phyloP scores from a whole-genome alignment of 2,888 invertebrate species.

The Erebia epiphron region DNA sequence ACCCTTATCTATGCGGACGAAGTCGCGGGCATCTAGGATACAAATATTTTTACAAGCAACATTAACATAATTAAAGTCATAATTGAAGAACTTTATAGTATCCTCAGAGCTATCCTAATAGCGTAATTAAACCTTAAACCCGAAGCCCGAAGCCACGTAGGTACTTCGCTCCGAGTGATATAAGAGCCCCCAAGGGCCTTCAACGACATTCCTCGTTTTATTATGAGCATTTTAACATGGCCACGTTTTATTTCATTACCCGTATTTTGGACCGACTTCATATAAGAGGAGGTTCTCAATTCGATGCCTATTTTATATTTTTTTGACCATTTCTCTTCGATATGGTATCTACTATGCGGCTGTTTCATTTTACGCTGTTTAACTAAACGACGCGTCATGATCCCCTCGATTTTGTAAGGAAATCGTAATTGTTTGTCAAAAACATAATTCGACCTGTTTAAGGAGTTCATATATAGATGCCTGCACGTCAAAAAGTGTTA shows the following conservation, averaged over 20 bases:
- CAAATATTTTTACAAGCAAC: conserved; percentile 1
- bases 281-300: background rate
- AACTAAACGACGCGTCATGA: no score
- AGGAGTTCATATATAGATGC: no score
- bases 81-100: conserved; percentile 25
- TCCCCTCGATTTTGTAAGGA: no score
- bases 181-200: conserved; percentile 42
- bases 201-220: conserved; percentile 49
- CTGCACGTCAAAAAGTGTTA: no score
- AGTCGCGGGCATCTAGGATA: background rate
- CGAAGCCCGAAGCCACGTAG: conserved; percentile 34
- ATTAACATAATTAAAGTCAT: conserved; percentile 17
- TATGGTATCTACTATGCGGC: no score
- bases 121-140: conserved; percentile 45
- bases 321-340: background rate
- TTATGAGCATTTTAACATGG: conserved; percentile 33
- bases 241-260: conserved; percentile 45
- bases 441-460: no score
- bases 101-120: conserved; percentile 33
- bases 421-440: no score
- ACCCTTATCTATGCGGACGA: no score
- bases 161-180: conserved; percentile 49
- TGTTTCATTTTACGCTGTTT: no score
- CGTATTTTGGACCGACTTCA: conserved; percentile 40
- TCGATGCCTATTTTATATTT: background rate